Conservation (phyloP, 1,140 invertebrate genomes). For the Saccostrea glomerata region DNA sequence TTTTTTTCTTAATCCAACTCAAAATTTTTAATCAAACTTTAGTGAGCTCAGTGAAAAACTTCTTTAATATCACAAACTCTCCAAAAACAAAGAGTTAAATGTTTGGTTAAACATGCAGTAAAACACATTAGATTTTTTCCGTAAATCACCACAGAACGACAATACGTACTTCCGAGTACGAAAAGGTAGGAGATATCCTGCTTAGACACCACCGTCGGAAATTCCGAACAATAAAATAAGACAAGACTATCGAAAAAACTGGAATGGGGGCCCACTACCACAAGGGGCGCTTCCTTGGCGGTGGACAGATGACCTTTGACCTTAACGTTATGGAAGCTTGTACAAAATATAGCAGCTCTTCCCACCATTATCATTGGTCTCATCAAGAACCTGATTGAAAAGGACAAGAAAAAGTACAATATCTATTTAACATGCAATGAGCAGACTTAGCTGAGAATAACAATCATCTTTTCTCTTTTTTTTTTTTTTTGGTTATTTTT, state of each 20-base stretch:
- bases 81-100: background rate
- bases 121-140: background rate
- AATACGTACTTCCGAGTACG: slow-evolving; percentile 90
- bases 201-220: slow-evolving; percentile 89
- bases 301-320: slow-evolving; percentile 62
- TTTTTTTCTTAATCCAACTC: background rate
- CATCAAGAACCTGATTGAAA: slow-evolving; percentile 62
- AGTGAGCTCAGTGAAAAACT: background rate
- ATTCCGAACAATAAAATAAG: slow-evolving; percentile 83
- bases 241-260: slow-evolving; percentile 93
- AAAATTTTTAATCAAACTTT: background rate
- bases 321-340: slow-evolving; percentile 71
- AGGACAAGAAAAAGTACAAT: slow-evolving; percentile 45
- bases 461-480: background rate
- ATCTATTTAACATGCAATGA: slow-evolving; percentile 2
- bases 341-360: slow-evolving; percentile 59
- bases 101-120: slow-evolving; percentile 11
- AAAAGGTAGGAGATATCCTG: slow-evolving; percentile 88
- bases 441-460: background rate
- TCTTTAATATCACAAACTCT: background rate
- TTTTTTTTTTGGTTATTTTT: slow-evolving; percentile 10
- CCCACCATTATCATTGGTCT: slow-evolving; percentile 61
- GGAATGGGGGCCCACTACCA: slow-evolving; percentile 93
- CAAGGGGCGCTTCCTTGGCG: slow-evolving; percentile 86
- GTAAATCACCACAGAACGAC: background rate